These are phyloP conservation scores for Cosmia pyralina DNA, from an alignment of 2,888 invertebrate species.

Conservation along the genomic window DNA sequence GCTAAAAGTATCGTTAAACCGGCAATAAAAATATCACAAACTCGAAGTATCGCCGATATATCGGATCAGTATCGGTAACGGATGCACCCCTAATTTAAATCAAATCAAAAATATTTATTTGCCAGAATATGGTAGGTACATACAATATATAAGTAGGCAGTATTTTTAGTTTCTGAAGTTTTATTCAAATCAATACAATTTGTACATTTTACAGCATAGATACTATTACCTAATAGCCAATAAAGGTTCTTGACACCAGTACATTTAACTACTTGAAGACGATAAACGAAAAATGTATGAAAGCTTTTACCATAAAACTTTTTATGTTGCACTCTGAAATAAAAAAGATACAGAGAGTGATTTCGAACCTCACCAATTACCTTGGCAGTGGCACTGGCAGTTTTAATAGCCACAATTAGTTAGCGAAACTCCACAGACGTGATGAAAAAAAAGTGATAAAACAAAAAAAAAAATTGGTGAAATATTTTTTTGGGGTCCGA, in stretches of 20 bases:
- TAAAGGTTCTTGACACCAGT: constrained; percentile 7
- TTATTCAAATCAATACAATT: constrained; percentile 6
- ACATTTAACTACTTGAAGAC: constrained; percentile 35
- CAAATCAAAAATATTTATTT: too few relatives aligned
- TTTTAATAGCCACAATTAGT: constrained; percentile 23
- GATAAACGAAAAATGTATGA: constrained; percentile 69
- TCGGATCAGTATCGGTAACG: too few relatives aligned
- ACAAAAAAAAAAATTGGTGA: too few relatives aligned
- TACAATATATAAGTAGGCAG: too few relatives aligned
- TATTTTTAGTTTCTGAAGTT: too few relatives aligned
- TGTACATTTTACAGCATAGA: neutral
- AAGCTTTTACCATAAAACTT: constrained; percentile 72
- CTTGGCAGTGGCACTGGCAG: constrained; percentile 47
- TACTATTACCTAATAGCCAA: constrained; percentile 23
- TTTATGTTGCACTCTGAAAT: constrained; percentile 70
- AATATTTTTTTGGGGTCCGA: too few relatives aligned
- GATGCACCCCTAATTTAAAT: too few relatives aligned
- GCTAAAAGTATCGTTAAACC: too few relatives aligned
- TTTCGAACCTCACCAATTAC: constrained; percentile 45
- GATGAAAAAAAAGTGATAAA: too few relatives aligned
- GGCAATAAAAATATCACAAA: too few relatives aligned
- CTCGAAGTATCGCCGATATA: too few relatives aligned
- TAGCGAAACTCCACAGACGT: neutral
- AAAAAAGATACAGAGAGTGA: constrained; percentile 51
- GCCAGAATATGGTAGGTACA: too few relatives aligned